A percentile compares a stretch with the other conserved stretches of the same genome.
phyloP scores from a whole-genome alignment of 2,113 vertebrate genomes.

The Eudyptes chrysolophus region DNA sequence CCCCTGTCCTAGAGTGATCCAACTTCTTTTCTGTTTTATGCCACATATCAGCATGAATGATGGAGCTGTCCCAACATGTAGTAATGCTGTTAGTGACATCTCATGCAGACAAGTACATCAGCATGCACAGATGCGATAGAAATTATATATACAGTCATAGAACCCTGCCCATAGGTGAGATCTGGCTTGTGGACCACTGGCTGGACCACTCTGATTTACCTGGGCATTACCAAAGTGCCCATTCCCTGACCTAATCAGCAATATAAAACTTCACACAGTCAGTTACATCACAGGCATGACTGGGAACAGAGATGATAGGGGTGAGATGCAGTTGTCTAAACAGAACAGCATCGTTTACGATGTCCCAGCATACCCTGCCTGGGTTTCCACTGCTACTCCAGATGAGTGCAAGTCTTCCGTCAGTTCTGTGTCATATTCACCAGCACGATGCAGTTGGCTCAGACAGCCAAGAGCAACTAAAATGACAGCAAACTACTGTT shows the following conservation, averaged over 20 bases:
- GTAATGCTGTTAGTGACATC: background rate
- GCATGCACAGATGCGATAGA: background rate
- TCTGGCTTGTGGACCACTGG: background rate
- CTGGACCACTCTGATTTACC: background rate
- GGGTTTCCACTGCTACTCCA: background rate
- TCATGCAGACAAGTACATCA: background rate
- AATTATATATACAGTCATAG: background rate
- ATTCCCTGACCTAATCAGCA: background rate
- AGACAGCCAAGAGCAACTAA: background rate
- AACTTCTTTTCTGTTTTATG: background rate
- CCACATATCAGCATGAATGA: background rate
- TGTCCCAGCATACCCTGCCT: background rate
- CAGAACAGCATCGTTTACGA: background rate
- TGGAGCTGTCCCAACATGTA: background rate
- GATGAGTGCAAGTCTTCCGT: background rate
- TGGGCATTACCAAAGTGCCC: background rate
- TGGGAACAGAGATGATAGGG: background rate
- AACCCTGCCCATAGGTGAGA: background rate
- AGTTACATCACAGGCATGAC: background rate
- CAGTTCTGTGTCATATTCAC: background rate
- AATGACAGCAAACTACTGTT: background rate
- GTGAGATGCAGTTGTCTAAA: background rate
- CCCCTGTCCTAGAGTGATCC: fast-evolving
- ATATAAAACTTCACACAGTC: background rate
- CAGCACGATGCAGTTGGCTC: background rate